Percentiles rank a stretch among this genome's conserved stretches.
These are phyloP conservation scores for Branchinecta lynchi DNA, from an alignment of 1,140 invertebrate genomes.

Conservation along the genomic window DNA sequence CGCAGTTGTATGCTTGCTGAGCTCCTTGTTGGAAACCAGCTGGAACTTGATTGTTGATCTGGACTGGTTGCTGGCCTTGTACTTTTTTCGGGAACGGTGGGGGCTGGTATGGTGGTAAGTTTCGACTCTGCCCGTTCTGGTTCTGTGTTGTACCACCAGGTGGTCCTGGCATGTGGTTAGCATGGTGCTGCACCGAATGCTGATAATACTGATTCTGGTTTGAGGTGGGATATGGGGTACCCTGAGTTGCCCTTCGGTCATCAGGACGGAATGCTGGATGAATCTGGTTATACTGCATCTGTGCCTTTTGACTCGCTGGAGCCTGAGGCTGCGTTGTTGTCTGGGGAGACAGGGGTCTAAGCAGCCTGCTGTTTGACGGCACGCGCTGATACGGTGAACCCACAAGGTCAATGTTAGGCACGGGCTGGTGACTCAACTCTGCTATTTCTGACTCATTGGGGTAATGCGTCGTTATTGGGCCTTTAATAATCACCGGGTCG, in stretches of 20 bases:
- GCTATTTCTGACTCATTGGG: constrained; percentile 20
- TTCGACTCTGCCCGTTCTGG: constrained; percentile 29
- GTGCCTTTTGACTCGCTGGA: constrained; percentile 1
- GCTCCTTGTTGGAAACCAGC: background rate
- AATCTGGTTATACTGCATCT: constrained; percentile 11
- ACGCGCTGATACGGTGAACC: constrained; percentile 17
- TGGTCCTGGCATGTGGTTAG: background rate
- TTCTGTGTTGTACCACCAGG: constrained; percentile 17
- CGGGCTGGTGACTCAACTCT: constrained; percentile 12
- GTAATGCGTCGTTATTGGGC: constrained; percentile 14
- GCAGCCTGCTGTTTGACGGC: constrained; percentile 26
- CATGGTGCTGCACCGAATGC: constrained; percentile 16
- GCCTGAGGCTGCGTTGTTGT: constrained; percentile 11
- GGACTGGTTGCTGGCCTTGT: background rate
- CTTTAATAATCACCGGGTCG: constrained; percentile 12
- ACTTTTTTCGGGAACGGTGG: constrained; percentile 36
- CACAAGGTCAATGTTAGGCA: constrained; percentile 14
- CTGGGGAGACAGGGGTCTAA: constrained; percentile 11
- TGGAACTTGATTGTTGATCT: background rate
- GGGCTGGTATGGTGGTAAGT: constrained; percentile 41
- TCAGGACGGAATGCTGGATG: constrained; percentile 14
- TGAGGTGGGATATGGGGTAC: constrained; percentile 10
- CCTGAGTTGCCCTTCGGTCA: background rate
- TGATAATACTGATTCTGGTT: constrained; percentile 11
- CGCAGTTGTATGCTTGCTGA: constrained; percentile 42